Evolutionary conservation across 2,888 invertebrate genomes (phyloP), one percentile per base, ranked within the genome.

Genomic region (Melipona beecheii): DNA sequence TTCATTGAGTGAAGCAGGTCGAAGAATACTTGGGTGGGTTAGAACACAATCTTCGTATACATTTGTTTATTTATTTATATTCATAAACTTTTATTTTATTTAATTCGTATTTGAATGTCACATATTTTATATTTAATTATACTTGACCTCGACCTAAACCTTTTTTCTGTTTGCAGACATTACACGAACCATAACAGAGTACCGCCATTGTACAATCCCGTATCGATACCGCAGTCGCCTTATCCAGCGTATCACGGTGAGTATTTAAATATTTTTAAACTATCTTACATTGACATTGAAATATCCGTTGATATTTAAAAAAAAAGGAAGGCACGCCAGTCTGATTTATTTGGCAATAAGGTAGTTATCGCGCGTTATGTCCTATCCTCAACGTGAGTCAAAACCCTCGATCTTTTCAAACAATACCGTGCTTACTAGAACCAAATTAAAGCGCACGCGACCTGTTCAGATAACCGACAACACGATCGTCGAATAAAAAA

Each of bases 11-110:
- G 93, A 93, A 11, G 96, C 97, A 4, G 98, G 98, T 0, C 97
- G 97, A 92, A 95, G 98, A 87, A 97, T 97, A 96, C 91, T 98
- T 78, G 96, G 96, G 88, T 96, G 96, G 71, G 78, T 83, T 52
- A 64, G 27, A 62, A 75, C 49, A 49, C 19, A 15, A 21, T 60
- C 11, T 4, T 1, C 2, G 9, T 0, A 24, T 43, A 43, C 9
- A 9, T 43, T 43, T 43, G 1, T 43, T 43, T 43, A 43, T 43
- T 36, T 36, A 36, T 36, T 36, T 36, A 36, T 9, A 36, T 36
- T 9, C 43, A 9, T 43, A 36, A 36, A 36, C 43, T 9, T 43
- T 9, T 43, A 11, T 9, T 43, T 43, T 9, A 43, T 43, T 43
- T 43, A 43, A 43, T 43, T 43, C 43, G 43, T 43, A 43, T 9